These are phyloP conservation scores for Dorcus parallelipipedus DNA, from an alignment of 2,888 invertebrate genomes.

Conservation along the genomic window DNA sequence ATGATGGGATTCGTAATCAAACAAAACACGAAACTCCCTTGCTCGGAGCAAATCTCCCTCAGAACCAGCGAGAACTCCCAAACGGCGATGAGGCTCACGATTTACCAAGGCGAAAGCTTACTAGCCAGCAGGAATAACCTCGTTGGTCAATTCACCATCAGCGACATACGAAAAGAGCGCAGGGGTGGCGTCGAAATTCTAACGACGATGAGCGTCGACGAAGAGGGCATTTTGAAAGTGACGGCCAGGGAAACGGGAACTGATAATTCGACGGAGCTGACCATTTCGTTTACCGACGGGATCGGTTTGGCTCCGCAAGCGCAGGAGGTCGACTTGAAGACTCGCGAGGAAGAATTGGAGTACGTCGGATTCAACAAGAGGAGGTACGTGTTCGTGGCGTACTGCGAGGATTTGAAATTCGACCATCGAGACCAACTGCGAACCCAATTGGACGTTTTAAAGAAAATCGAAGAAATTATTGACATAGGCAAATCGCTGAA, in stretches of 20 bases:
- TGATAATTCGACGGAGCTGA: neutral
- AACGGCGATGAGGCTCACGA: neutral
- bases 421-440: too few relatives aligned
- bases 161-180: neutral
- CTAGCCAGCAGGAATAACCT: neutral
- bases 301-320: too few relatives aligned
- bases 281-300: neutral
- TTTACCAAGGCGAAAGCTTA: conserved; percentile 7
- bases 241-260: neutral
- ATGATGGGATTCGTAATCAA: conserved; percentile 26
- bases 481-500: too few relatives aligned
- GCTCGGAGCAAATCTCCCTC: neutral
- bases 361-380: too few relatives aligned
- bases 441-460: too few relatives aligned
- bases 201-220: conserved; percentile 3
- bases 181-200: neutral
- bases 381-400: too few relatives aligned
- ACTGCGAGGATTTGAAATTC: too few relatives aligned
- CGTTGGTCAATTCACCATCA: neutral
- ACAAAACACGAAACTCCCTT: conserved; percentile 26
- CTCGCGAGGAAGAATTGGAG: too few relatives aligned
- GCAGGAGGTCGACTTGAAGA: too few relatives aligned
- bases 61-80: conserved; percentile 23
- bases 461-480: too few relatives aligned
- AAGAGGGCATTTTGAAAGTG: conserved; percentile 2